Evolutionary conservation across 2,113 vertebrate genomes (phyloP).

Genomic region (Lanius collurio): DNA sequence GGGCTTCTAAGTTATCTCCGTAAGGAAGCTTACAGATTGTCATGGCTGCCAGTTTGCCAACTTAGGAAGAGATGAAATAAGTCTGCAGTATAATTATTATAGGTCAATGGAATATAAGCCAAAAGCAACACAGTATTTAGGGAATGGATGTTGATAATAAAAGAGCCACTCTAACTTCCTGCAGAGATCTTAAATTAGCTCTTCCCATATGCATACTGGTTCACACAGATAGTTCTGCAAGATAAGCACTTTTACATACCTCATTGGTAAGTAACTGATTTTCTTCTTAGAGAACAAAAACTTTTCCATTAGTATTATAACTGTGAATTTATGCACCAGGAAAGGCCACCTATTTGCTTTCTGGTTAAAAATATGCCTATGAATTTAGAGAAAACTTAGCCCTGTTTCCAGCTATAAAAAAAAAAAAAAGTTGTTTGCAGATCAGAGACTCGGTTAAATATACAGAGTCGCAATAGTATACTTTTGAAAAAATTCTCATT

Average conservation of each 20-base stretch:
- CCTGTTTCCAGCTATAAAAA: neutral
- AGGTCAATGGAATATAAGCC: slow-evolving; percentile 48
- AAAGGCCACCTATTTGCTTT: neutral
- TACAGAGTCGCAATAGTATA: neutral
- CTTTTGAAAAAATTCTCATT: slow-evolving; percentile 16
- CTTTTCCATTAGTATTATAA: neutral
- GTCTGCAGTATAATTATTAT: neutral
- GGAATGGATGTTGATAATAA: slow-evolving; percentile 45
- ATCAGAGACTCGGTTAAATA: neutral
- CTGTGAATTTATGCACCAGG: neutral
- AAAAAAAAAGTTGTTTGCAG: neutral
- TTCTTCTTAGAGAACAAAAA: slow-evolving; percentile 19
- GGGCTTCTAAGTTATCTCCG: neutral
- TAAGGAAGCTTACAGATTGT: neutral
- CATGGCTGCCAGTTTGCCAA: neutral
- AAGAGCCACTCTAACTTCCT: slow-evolving; percentile 53
- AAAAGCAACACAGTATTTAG: slow-evolving; percentile 42
- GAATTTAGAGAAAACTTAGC: neutral
- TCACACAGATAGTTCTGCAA: slow-evolving; percentile 49
- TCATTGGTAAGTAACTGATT: neutral
- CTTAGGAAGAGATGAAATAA: slow-evolving; percentile 10
- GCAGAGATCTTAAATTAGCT: slow-evolving; percentile 64
- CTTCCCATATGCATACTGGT: slow-evolving; percentile 37
- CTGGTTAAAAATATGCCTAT: neutral
- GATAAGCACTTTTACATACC: slow-evolving; percentile 36